Conservation (phyloP, 1,140 invertebrate genomes). For the Batillaria attramentaria region DNA sequence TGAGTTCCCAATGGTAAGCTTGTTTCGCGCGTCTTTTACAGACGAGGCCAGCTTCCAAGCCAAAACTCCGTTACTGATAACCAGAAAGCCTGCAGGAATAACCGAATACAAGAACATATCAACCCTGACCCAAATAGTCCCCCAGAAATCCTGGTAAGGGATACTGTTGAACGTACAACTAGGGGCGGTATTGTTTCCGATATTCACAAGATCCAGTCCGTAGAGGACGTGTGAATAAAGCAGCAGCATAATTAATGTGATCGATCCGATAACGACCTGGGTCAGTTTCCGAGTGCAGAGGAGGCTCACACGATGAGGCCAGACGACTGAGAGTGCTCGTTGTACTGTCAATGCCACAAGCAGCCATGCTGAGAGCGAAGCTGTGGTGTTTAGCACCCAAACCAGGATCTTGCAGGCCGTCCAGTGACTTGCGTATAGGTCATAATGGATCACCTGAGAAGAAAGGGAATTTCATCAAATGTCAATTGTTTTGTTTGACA, state of each 20-base stretch:
- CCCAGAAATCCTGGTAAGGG: conserved; percentile 30
- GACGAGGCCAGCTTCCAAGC: not conserved
- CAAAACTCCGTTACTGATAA: not conserved
- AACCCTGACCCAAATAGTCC: conserved; percentile 44
- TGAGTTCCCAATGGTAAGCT: not conserved
- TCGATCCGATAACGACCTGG: not conserved
- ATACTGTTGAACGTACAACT: not conserved
- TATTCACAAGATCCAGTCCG: conserved; percentile 31
- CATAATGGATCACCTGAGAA: too few relatives aligned
- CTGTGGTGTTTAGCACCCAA: conserved; percentile 27
- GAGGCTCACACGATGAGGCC: conserved; percentile 20
- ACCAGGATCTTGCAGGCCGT: conserved; percentile 41
- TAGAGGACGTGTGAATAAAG: conserved; percentile 36
- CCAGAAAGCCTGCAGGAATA: not conserved
- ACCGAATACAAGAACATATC: conserved; percentile 27
- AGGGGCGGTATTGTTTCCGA: conserved; percentile 8
- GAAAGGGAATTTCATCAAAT: too few relatives aligned
- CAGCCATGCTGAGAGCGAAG: conserved; percentile 40
- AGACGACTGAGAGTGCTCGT: conserved; percentile 32
- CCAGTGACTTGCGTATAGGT: too few relatives aligned
- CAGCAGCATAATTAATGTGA: conserved; percentile 18
- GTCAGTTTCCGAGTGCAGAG: conserved; percentile 22
- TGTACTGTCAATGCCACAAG: conserved; percentile 41
- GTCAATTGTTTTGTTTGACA: too few relatives aligned
- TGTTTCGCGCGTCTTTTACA: not conserved